A percentile compares a stretch with the other conserved stretches of the same genome.
phyloP scores from a whole-genome alignment of 1,140 invertebrate species.

The Hylyphantes graminicola region DNA sequence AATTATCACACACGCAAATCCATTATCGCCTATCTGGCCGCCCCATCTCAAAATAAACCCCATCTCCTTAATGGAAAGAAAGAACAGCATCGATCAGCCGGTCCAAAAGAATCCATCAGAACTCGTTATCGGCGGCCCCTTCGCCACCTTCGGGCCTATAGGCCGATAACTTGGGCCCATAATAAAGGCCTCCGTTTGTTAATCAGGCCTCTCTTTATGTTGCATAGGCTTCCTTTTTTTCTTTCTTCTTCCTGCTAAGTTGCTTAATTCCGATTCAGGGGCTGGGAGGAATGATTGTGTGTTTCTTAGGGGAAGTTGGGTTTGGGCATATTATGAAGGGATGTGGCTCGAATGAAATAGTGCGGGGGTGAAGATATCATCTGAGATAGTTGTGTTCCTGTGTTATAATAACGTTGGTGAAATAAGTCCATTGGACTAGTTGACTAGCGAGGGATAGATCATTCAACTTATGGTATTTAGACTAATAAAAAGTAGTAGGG shows the following conservation, averaged over 20 bases:
- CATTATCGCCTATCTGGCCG: too few species aligned
- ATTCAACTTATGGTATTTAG: too few species aligned
- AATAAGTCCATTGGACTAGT: too few species aligned
- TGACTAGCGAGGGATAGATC: too few species aligned
- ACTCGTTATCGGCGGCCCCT: slow-evolving; percentile 56
- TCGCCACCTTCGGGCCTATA: slow-evolving; percentile 29
- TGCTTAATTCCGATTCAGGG: slow-evolving; percentile 58
- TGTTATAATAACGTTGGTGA: too few species aligned
- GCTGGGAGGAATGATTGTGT: background rate
- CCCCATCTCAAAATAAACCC: too few species aligned
- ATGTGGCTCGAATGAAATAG: too few species aligned
- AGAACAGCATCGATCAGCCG: slow-evolving; percentile 49
- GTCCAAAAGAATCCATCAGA: slow-evolving; percentile 52
- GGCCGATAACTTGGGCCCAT: slow-evolving; percentile 47
- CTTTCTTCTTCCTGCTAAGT: slow-evolving; percentile 23
- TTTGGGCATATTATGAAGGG: too few species aligned
- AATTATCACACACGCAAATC: too few species aligned
- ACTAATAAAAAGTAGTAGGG: too few species aligned
- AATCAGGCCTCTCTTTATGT: slow-evolving; percentile 38
- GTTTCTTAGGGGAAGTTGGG: background rate
- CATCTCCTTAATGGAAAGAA: slow-evolving; percentile 33
- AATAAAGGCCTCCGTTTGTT: slow-evolving; percentile 59
- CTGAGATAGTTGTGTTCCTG: too few species aligned
- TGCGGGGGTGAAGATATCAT: too few species aligned
- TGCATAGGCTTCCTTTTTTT: slow-evolving; percentile 7